phyloP scores from a whole-genome alignment of 2,113 vertebrate species.

The Tragelaphus scriptus region DNA sequence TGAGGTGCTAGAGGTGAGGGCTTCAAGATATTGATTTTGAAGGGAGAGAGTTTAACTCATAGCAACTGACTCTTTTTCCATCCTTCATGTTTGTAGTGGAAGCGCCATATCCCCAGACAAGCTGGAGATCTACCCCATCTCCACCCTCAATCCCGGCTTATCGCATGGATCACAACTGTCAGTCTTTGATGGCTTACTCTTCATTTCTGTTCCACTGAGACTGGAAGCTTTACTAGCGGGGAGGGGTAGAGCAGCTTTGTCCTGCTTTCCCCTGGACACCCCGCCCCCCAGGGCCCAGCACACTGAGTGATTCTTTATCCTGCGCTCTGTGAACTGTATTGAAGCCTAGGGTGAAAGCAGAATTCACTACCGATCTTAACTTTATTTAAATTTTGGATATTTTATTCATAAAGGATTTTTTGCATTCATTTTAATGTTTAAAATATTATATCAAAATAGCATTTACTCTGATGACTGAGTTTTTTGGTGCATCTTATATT shows the following conservation, averaged over 20 bases:
- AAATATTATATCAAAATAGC: background rate
- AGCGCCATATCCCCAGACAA: background rate
- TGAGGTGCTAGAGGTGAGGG: background rate
- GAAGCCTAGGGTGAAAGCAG: background rate
- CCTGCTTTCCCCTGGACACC: too few species aligned
- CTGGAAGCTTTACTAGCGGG: background rate
- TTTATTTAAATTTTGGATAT: background rate
- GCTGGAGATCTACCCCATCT: background rate
- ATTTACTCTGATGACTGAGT: background rate
- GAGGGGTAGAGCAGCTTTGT: rapidly evolving
- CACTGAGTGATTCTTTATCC: background rate
- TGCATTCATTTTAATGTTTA: background rate
- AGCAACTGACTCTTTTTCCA: background rate
- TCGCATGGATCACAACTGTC: background rate
- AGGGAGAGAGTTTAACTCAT: background rate
- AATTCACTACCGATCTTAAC: background rate
- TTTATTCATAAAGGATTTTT: background rate
- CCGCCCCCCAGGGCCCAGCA: rapidly evolving
- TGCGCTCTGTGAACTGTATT: background rate
- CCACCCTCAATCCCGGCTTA: background rate
- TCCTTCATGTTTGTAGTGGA: background rate
- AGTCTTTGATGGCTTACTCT: background rate
- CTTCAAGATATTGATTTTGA: background rate
- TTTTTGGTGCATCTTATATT: background rate
- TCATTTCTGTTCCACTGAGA: background rate